Conservation (phyloP, 2,113 vertebrate species). For the Acrocephalus arundinaceus region DNA sequence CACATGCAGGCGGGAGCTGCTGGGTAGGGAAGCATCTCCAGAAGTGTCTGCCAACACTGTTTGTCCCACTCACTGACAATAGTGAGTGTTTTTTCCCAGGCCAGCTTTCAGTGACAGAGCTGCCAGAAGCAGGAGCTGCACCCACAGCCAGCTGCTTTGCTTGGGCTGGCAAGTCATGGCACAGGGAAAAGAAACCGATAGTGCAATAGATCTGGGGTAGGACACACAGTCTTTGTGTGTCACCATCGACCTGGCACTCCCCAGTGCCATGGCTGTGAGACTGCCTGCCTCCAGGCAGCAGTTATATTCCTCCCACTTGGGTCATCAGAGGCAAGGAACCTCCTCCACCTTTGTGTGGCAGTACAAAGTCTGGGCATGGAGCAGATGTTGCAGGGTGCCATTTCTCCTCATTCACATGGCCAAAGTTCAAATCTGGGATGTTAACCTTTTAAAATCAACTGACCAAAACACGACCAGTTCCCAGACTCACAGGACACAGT, state of each 20-base stretch:
- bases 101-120: background rate
- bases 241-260: background rate
- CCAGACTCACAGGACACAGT: background rate
- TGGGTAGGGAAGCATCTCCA: background rate
- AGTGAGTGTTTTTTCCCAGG: background rate
- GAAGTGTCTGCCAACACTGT: background rate
- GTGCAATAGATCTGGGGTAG: background rate
- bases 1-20: background rate
- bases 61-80: background rate
- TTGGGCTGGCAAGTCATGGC: background rate
- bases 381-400: background rate
- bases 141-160: background rate
- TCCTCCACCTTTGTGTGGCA: background rate
- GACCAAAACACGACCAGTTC: background rate
- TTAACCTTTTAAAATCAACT: background rate
- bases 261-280: background rate
- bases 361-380: background rate
- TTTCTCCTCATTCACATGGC: background rate
- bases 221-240: background rate
- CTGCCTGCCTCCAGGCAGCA: background rate
- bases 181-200: background rate
- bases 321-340: background rate
- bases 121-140: background rate
- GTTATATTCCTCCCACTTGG: background rate
- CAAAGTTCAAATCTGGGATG: background rate